Base-by-base conservation (phyloP, 2,888 invertebrate species). In the Fabriciana adippe region DNA sequence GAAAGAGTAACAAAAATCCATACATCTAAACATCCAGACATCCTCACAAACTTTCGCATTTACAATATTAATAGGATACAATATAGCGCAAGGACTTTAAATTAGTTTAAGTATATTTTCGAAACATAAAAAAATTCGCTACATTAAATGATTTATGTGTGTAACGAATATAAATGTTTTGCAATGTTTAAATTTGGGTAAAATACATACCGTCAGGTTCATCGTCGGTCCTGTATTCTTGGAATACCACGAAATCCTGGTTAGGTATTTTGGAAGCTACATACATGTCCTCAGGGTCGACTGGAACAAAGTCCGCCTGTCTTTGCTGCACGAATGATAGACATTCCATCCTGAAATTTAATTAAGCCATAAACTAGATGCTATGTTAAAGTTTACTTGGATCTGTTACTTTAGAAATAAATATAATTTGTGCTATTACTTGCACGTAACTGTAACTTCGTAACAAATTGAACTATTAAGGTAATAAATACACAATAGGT, bases 211-310 rank as follows among this genome's bases (percentile, higher is more conserved):
- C 96, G 75, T 95, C 94, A 35, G 95, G 95, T 79, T 97, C 96
- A 68, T 95, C 95, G 76, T 95, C 94, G 5, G 96, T 96, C 65
- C 96, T 93, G 72, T 97, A 95, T 86, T 96, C 96, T 73, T 95
- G 95, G 79, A 96, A 94, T 6, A 97, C 93, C 0, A 95, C 94
- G 81, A 96, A 96, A 85, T 97, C 95, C 83, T 96, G 94, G 81
- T 96, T 94, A 26, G 94, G 94, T 63, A 94, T 92, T 74, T 95
- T 95, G 55, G 95, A 93, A 0, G 97, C 97, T 55, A 97, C 94
- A 83, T 97, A 97, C 94, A 97, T 96, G 79, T 97, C 97, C 78
- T 97, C 97, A 3, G 98, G 97, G 80, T 97, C 97, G 2, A 96
- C 95, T 8, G 96, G 95, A 35, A 96, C 94, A 66, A 97, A 94